Evolutionary conservation across 2,888 invertebrate genomes (phyloP).

Genomic region (Melolontha melolontha): DNA sequence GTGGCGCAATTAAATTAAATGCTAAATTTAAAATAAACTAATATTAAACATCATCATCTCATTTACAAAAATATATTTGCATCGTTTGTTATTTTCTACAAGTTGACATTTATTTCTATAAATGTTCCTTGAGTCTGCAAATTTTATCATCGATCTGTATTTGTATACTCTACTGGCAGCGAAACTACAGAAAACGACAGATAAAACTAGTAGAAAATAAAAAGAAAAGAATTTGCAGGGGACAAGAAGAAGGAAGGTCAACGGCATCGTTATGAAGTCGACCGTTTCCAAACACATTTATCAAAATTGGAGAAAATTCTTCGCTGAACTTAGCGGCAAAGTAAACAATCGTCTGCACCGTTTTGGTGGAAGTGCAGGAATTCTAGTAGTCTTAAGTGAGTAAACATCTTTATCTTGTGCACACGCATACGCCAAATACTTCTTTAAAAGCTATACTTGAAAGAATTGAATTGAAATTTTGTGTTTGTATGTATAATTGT

Average conservation of each 20-base stretch:
- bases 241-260: slow-evolving; percentile 22
- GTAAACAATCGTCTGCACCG: slow-evolving; percentile 14
- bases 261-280: slow-evolving; percentile 42
- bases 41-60: too few species aligned
- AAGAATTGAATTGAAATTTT: slow-evolving; percentile 5
- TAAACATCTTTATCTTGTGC: slow-evolving; percentile 21
- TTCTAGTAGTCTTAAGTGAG: slow-evolving; percentile 6
- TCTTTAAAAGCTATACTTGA: background rate
- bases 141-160: too few species aligned
- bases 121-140: too few species aligned
- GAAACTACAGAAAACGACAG: background rate
- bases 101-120: too few species aligned
- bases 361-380: slow-evolving; percentile 16
- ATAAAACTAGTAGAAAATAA: background rate
- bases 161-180: too few species aligned
- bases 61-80: too few species aligned
- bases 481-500: background rate
- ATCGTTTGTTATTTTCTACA: too few species aligned
- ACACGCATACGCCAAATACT: background rate
- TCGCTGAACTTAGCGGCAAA: slow-evolving; percentile 1
- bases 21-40: too few species aligned
- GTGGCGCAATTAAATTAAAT: too few species aligned
- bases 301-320: slow-evolving; percentile 37
- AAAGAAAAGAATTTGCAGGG: background rate
- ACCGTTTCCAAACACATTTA: slow-evolving; percentile 40